Percentiles rank a stretch among this genome's conserved stretches.
Evolutionary conservation across 2,113 vertebrate species (phyloP).

Genomic region (Nestor notabilis): DNA sequence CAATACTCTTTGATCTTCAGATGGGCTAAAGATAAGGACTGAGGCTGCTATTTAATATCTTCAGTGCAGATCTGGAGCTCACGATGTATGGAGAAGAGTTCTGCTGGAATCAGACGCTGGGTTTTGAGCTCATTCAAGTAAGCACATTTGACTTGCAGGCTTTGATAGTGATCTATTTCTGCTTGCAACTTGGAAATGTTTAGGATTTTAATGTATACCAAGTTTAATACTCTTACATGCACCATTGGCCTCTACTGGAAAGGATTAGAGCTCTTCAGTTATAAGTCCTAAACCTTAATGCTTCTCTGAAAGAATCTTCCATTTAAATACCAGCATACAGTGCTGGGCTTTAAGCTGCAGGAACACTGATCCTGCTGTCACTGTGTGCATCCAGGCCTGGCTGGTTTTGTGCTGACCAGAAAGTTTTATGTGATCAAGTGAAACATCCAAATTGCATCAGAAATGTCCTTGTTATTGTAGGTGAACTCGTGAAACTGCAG

Average conservation of each 20-base stretch:
- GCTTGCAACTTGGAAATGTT: slow-evolving; percentile 29
- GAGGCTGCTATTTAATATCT: background rate
- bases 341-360: background rate
- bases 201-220: slow-evolving; percentile 27
- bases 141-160: background rate
- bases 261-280: slow-evolving; percentile 23
- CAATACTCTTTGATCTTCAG: slow-evolving; percentile 36
- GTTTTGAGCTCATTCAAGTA: background rate
- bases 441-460: background rate
- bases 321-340: background rate
- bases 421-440: background rate
- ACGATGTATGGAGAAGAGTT: background rate
- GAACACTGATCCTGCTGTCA: background rate
- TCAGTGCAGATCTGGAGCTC: background rate
- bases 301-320: background rate
- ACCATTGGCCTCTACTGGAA: slow-evolving; percentile 13
- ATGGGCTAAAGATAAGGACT: slow-evolving; percentile 11
- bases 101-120: background rate
- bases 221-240: slow-evolving; percentile 41
- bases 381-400: background rate
- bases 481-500: background rate
- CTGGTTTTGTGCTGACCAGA: background rate
- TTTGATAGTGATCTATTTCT: slow-evolving; percentile 38
- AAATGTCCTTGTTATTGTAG: background rate
- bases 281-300: slow-evolving; percentile 5